Evolutionary conservation across 92 coral and sea anemone species (phyloP), one percentile per base, ranked within the genome.

Genomic region (Phenganax marumi): DNA sequence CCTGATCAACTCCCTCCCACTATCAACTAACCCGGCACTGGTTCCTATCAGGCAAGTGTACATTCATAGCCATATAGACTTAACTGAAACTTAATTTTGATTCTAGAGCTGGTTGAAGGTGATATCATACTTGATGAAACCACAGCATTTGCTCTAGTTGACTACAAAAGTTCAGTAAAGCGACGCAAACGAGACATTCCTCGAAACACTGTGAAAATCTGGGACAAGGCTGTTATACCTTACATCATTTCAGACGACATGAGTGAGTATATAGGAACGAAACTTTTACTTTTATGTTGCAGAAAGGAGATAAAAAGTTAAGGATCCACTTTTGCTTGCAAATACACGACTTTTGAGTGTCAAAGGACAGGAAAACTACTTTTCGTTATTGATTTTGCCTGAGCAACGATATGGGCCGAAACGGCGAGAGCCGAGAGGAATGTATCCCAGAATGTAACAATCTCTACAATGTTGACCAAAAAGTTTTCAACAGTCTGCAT

Each of bases 81-180:
- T 33, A 33, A 33, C 43, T 33, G 43, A 33, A 33, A 33, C 5
- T 33, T 33, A 33, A 11, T 39, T 10, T 57, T 25, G 14, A 26
- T 51, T 11, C 71, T 22, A 78, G 83, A 78, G 3, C 72, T 63
- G 6, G 63, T 78, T 46, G 83, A 78, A 50, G 83, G 83, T 0
- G 83, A 78, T 48, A 78, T 78, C 47, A 13, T 78, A 58, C 58
- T 78, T 21, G 83, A 78, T 62, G 73, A 78, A 78, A 25, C 83
- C 8, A 63, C 73, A 49, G 83, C 83, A n/a, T 61, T 63, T 47
- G 83, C 83, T 8, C 53, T 78, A 1, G 57, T 50, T 24, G 58
- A 24, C 51, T 14, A 25, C 12, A 61, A 22, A 62, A 48, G 19
- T 50, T 19, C 52, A 18, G 46, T 6, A 17, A 39, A 12, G 25